Evolutionary conservation across 2,888 invertebrate genomes (phyloP), one percentile per base, ranked within the genome.

Genomic region (Pyrrhia umbra): DNA sequence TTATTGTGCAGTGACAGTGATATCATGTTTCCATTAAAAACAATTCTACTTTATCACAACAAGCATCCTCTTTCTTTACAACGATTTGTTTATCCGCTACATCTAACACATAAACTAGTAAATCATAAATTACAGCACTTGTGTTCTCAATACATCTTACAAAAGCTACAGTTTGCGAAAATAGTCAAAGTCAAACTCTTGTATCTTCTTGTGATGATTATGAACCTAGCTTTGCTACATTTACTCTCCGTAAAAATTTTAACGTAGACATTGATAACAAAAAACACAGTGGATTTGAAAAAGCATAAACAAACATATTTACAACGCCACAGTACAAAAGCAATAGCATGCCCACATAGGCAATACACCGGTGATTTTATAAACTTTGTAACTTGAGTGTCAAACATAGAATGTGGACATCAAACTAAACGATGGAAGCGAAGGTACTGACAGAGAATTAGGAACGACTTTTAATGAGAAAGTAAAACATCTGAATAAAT

Each of bases 161-260:
- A 81, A 79, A 89, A 88, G 83, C 90, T 91, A 89, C 78, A 79
- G 58, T 83, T 89, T 89, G 89, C 88, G 82, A 88, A 87, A 88
- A 83, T 89, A 89, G 85, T 94, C 95, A 95, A 95, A 95, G 95
- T 95, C 95, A 95, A 95, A 95, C 95, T 95, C 95, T 94, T 93
- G 87, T 90, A 88, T 89, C 68, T 84, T 85, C 81, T 88, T 90
- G 88, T 92, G 90, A 92, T 92, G 92, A 79, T 71, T 73, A 92
- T 92, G 91, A 88, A 84, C 92, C 90, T 92, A 88, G 92, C 90
- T 77, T 86, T 77, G 84, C 91, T 92, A 93, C 89, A 74, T 81
- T 83, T 83, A 87, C 72, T 85, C 69, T 78, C 87, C 81, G 83
- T 86, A 84, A 82, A 76, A 82, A 67, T 78, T 80, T 83, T 71